Evolutionary conservation across 2,113 vertebrate genomes (phyloP), one percentile per base, ranked within the genome.

Genomic region (Triplophysa rosa): DNA sequence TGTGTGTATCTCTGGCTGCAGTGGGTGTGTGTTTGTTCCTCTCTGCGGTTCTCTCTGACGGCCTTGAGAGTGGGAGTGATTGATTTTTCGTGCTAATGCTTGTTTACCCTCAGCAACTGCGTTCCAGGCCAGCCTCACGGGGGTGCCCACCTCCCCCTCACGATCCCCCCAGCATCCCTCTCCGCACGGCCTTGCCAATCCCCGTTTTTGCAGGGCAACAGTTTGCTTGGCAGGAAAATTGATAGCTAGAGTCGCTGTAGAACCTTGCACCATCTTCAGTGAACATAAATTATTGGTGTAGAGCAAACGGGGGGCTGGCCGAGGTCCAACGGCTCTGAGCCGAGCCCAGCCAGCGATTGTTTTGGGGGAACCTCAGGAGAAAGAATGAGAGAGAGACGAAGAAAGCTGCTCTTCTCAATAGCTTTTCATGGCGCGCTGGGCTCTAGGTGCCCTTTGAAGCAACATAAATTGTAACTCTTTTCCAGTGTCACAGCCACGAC

Each of bases 221-320:
- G 92, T 89, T 92, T 94, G 93, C 93, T 94, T 94, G 93, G 92
- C 94, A 94, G 91, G 91, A 89, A 86, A 91, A 93, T 92, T 87
- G 90, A 90, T 93, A 91, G 91, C 90, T 91, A 92, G 92, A 94
- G 93, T 91, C 93, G 92, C 93, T 93, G 90, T 91, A 94, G 92
- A 95, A 94, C 94, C 93, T 94, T 94, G 92, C 94, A 92, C 93
- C 92, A 93, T 94, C 93, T 94, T 93, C 92, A 95, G 91, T 94
- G 93, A 95, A 95, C 94, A 95, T 94, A 93, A 96, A 95, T 94
- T 94, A 95, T 93, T 94, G 93, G 93, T 95, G 93, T 93, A 94
- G 92, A 94, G 94, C 94, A 95, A 95, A 95, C 93, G 92, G 93
- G 80, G 93, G 90, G 88, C 89, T 95, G 95, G 94, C 94, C 3